These are phyloP conservation scores for Ellobium chinense DNA, from an alignment of 2,888 invertebrate species.

Conservation along the genomic window DNA sequence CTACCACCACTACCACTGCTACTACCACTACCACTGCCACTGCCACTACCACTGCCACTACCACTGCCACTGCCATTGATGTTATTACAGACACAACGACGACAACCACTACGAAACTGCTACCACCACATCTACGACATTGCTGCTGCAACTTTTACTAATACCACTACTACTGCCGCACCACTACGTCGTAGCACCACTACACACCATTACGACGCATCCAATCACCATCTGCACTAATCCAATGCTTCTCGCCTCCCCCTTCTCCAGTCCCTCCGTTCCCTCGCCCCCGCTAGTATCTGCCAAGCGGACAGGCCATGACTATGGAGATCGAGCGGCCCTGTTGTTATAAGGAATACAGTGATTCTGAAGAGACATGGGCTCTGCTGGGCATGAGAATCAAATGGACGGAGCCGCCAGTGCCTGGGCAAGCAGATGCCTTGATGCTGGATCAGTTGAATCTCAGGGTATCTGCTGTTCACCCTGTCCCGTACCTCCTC, in stretches of 20 bases:
- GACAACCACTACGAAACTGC: conserved; percentile 8
- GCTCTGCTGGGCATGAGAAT: conserved; percentile 33
- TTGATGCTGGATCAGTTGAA: neutral
- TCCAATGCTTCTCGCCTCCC: no score
- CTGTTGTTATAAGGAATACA: conserved; percentile 16
- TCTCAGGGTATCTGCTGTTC: conserved; percentile 4
- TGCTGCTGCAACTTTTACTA: conserved; percentile 5
- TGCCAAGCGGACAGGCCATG: no score
- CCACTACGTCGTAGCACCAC: neutral
- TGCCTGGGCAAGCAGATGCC: conserved; percentile 13
- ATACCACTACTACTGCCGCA: no score
- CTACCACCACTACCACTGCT: neutral
- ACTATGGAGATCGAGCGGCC: conserved; percentile 36
- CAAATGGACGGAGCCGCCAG: conserved; percentile 28
- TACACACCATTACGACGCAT: no score
- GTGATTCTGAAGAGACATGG: conserved; percentile 25
- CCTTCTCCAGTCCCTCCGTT: no score
- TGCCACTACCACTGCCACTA: conserved; percentile 16
- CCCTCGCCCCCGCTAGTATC: no score
- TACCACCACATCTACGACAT: neutral
- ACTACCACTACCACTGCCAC: conserved; percentile 18
- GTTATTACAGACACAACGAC: neutral
- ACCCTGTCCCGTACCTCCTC: no score
- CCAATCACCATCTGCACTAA: no score
- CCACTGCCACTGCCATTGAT: conserved; percentile 3